phyloP scores from a whole-genome alignment of 2,797 vertebrate genomes.

The Thaleichthys pacificus region DNA sequence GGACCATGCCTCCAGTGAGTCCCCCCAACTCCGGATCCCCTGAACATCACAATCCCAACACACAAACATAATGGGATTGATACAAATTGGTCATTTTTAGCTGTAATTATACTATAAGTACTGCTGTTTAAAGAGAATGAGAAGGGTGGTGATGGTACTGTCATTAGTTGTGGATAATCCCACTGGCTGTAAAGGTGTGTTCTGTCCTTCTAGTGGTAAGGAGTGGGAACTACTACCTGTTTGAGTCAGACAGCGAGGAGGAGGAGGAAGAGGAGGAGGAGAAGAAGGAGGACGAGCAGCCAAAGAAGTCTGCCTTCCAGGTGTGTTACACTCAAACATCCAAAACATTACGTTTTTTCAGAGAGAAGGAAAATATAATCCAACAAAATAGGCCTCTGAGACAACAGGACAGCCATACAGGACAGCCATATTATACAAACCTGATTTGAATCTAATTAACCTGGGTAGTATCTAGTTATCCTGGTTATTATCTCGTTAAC shows the following conservation, averaged over 20 bases:
- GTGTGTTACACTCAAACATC: conserved; percentile 40
- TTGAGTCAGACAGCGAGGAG: conserved; percentile 95
- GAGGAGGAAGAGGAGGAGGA: conserved; percentile 84
- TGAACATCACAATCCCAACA: background rate
- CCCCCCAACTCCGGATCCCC: conserved; percentile 59
- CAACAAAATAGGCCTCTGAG: too few relatives aligned
- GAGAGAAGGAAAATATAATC: too few relatives aligned
- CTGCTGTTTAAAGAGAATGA: too few relatives aligned
- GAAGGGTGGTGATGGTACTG: too few relatives aligned
- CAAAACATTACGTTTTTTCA: background rate
- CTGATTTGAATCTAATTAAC: too few relatives aligned
- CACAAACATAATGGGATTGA: background rate
- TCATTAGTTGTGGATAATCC: too few relatives aligned
- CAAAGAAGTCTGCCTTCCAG: conserved; percentile 88
- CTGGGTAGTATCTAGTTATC: too few relatives aligned
- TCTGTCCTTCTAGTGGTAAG: conserved; percentile 84
- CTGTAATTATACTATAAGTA: too few relatives aligned
- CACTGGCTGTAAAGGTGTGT: background rate
- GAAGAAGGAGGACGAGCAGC: conserved; percentile 79
- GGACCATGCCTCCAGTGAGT: conserved; percentile 97
- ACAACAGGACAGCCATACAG: too few relatives aligned
- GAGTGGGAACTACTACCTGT: conserved; percentile 97
- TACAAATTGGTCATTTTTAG: too few relatives aligned
- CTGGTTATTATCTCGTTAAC: too few relatives aligned
- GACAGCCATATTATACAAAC: too few relatives aligned